Evolutionary conservation across 2,113 vertebrate species (phyloP).

Genomic region (Pluvialis apricaria): DNA sequence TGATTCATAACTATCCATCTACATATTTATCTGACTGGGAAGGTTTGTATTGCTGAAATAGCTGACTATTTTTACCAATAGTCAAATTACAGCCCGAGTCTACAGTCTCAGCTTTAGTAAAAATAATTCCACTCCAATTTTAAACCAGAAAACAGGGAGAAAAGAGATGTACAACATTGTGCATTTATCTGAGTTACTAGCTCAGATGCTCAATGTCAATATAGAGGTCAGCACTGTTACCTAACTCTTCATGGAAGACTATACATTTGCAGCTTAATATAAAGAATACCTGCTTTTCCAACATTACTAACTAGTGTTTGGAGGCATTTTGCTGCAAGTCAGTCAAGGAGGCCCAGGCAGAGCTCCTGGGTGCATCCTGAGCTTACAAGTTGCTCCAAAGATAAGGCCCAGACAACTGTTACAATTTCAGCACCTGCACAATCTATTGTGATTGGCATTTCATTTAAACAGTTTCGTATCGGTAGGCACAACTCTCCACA

Average conservation of each 20-base stretch:
- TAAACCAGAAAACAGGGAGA: background rate
- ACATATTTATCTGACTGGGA: rapidly evolving
- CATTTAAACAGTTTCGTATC: background rate
- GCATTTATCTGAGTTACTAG: background rate
- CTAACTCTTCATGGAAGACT: background rate
- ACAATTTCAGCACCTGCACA: background rate
- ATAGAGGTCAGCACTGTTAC: background rate
- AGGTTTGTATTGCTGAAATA: background rate
- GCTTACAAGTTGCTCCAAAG: background rate
- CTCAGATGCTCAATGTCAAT: background rate
- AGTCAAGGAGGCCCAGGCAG: background rate
- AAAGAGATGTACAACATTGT: background rate
- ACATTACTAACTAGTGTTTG: background rate
- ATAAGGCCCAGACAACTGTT: background rate
- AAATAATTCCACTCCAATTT: background rate
- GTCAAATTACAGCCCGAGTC: background rate
- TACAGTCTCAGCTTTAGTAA: background rate
- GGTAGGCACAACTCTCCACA: background rate
- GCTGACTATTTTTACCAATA: background rate
- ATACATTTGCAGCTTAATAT: background rate
- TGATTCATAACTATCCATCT: background rate
- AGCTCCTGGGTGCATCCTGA: background rate
- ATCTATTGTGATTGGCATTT: rapidly evolving
- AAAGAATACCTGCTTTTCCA: background rate
- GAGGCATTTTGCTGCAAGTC: background rate